Evolutionary conservation across 2,113 vertebrate genomes (phyloP), one percentile per base, ranked within the genome.

Genomic region (Otis tarda): DNA sequence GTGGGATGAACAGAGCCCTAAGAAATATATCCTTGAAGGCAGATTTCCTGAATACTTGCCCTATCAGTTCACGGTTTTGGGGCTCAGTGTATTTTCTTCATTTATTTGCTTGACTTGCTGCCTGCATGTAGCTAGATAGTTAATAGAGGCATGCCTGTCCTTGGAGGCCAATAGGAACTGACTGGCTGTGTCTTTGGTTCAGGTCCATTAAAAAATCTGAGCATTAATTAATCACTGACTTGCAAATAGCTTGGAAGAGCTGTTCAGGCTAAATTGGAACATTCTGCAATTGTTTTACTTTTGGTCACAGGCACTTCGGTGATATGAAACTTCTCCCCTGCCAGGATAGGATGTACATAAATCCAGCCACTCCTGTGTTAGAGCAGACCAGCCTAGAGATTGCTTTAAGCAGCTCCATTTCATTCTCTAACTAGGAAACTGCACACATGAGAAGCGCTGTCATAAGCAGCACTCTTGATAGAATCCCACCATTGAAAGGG

Each of bases 151-250:
- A 81, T 2, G 25, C 53, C 45, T 84, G 84, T 96, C 96, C 94
- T 96, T 87, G 67, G 95, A 90, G 91, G 85, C 77, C 83, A 95
- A 75, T 96, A 68, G 43, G 67, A 96, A 61, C 67, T 55, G 67
- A 50, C 92, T 96, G 87, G 11, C 89, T 92, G 80, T 91, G 91
- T 76, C 95, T 96, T 92, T 94, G 95, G 90, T 96, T 95, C 89
- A 92, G 87, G 82, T 81, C 92, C 94, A 91, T 96, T 96, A 95
- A 93, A 97, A 93, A 68, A 59, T 79, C 68, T 4, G 18, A 94
- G 89, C 74, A 56, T 96, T 96, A 96, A 91, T 96, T 95, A 96
- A 96, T 96, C 90, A 95, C 91, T 91, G 77, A 83, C 92, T 97
- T 94, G 76, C 84, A 96, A 95, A 95, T 89, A 89, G 50, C 74